phyloP scores from a whole-genome alignment of 53 echinoderm and acorn worm species.

The Astropecten irregularis region DNA sequence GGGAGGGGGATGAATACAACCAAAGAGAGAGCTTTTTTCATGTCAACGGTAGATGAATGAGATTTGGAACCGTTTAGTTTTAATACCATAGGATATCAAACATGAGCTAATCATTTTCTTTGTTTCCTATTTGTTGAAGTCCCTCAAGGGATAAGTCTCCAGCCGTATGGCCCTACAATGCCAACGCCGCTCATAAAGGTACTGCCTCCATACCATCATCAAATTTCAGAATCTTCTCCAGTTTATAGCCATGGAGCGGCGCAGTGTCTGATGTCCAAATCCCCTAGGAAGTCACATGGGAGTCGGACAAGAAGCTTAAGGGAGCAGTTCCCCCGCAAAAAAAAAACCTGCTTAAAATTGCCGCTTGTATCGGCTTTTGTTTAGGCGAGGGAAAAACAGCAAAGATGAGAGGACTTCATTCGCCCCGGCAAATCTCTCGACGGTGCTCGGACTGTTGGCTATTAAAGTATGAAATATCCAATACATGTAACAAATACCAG shows the following conservation, averaged over 20 bases:
- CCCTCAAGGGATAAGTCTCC: slow-evolving; percentile 18
- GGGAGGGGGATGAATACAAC: neutral
- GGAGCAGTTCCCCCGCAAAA: slow-evolving; percentile 2
- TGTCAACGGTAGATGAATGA: slow-evolving; percentile 14
- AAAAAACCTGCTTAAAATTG: slow-evolving; percentile 26
- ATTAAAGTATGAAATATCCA: slow-evolving; percentile 26
- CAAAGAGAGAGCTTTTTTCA: slow-evolving; percentile 44
- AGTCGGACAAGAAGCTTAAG: slow-evolving; percentile 45
- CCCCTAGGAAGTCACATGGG: slow-evolving; percentile 43
- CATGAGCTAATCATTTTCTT: slow-evolving; percentile 39
- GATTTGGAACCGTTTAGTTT: slow-evolving; percentile 3
- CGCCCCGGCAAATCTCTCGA: slow-evolving; percentile 23
- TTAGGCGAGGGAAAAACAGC: slow-evolving; percentile 31
- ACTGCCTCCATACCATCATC: slow-evolving; percentile 31
- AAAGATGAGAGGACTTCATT: slow-evolving; percentile 5
- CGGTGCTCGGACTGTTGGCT: neutral
- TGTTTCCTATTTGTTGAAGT: no score
- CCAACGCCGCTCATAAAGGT: slow-evolving; percentile 39
- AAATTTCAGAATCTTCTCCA: slow-evolving; percentile 37
- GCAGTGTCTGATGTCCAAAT: slow-evolving; percentile 45
- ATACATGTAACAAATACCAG: slow-evolving; percentile 3
- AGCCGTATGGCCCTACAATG: slow-evolving; percentile 22
- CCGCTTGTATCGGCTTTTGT: slow-evolving; percentile 39
- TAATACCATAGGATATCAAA: slow-evolving; percentile 49
- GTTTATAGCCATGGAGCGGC: slow-evolving; percentile 22